Evolutionary conservation across 2,797 vertebrate species (phyloP), one percentile per base, ranked within the genome.

Genomic region (Decapterus maruadsi): DNA sequence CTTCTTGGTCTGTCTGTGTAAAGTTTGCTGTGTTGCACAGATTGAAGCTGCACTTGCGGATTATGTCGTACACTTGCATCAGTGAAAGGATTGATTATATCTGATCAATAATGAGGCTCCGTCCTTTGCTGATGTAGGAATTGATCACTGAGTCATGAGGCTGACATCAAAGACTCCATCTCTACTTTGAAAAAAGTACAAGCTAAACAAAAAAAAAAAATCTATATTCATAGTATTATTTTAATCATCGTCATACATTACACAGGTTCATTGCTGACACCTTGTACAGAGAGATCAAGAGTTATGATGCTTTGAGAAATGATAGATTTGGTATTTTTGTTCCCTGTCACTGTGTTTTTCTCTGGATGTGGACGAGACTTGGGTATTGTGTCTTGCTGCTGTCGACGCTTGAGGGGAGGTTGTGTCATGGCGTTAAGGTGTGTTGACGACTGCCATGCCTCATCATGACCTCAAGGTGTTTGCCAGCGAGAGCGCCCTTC

Each of bases 271-370:
- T 36, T 55, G 55, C 55, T 42, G 3, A 50, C 67, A 54, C 72
- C 53, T 8, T 88, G 87, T 87, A 85, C 83, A 87, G 82, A 86
- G 50, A 72, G 58, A 74, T 84, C 50, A 7, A 6, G 62, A 70
- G 76, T 81, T 74, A 67, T 51, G 70, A 73, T 3, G 65, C 78
- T 77, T 78, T 51, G 72, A 60, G 50, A 68, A 72, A 70, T 59
- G 19, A 61, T 60, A 61, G 68, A 72, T 70, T 50, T 75, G 53
- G 75, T 70, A 45, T 75, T 77, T 81, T 45, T 71, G 58, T 66
- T 70, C 4, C 60, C 13, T n/a, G 12, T 80, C 20, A 0, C 54
- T 34, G 63, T 81, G 68, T 46, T 64, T 36, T 34, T 70, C 31
- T 61, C 66, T 57, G 42, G 48, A 22, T 22, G 50, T 69, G 68